Base-by-base conservation (phyloP, 2,113 vertebrate species). In the Anoura caudifer region DNA sequence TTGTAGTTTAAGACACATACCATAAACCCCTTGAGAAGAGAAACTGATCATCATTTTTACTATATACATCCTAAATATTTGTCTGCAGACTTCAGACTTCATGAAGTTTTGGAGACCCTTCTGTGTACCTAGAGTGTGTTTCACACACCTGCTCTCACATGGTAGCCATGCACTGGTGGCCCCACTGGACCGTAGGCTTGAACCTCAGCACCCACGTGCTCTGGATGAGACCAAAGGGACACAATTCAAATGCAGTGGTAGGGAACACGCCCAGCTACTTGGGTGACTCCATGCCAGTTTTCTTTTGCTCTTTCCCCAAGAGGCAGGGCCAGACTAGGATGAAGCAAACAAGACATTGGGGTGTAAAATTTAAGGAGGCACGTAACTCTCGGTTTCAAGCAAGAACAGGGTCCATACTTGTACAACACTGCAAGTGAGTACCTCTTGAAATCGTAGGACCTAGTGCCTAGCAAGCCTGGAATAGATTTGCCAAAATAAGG, bases 401-500 rank as follows among this genome's bases (percentile, higher is more conserved):
- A 33, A n/a, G 1, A 33, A 61, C 38, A 52, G 26, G 14, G 1
- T 38, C 8, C 1, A 11, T 69, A 50, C 14, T 41, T 93, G n/a
- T 16, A 70, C 0, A 3, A 36, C 11, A 38, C 56, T 52, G 38
- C 67, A 12, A 75, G 43, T 73, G 79, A 72, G 38, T 14, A 3
- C 28, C 38, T 70, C 61, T 81, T 95, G 81, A 77, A 83, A 31
- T 22, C 4, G 0, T 41, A 26, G 43, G 52, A 28, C 26, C 52
- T 41, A 12, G 14, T 45, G 19, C 38, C 61, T 24, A 7, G n/a
- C 20, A 82, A 36, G 31, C n/a, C 31, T 22, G 81, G 17, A 92
- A 75, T 24, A 87, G 24, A 76, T 38, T 17, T 70, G n/a, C 47
- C 69, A 76, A 95, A 82, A 24, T 7, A 86, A 93, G 43, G 47